Percentiles rank a stretch among this genome's conserved stretches.
phyloP scores from a whole-genome alignment of 37 sponge, comb jelly and placozoan species.

The Oopsacas minuta region DNA sequence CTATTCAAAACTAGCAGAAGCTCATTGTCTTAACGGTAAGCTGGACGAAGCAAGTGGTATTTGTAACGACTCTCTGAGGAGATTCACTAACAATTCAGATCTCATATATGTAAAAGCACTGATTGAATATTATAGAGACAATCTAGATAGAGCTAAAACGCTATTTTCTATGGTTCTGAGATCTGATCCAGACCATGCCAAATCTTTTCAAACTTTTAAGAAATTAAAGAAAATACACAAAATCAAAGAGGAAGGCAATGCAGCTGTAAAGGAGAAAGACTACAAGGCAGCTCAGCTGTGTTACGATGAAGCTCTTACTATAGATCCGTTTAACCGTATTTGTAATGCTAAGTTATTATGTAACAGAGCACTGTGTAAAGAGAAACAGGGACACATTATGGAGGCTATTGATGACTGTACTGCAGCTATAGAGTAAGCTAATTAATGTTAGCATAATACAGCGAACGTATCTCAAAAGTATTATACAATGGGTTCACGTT shows the following conservation, averaged over 20 bases:
- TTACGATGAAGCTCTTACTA: slow-evolving; percentile 70
- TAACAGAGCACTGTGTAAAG: slow-evolving; percentile 69
- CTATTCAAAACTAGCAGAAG: background rate
- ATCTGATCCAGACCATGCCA: slow-evolving; percentile 74
- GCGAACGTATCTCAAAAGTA: too few species aligned
- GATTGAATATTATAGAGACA: slow-evolving; percentile 33
- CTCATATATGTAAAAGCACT: slow-evolving; percentile 85
- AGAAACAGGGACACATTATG: slow-evolving; percentile 48
- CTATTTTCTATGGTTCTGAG: slow-evolving; percentile 57
- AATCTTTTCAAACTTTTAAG: slow-evolving; percentile 41
- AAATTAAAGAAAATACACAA: slow-evolving; percentile 49
- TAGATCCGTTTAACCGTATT: slow-evolving; percentile 63
- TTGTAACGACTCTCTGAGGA: slow-evolving; percentile 57
- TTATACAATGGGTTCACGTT: too few species aligned
- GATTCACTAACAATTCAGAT: slow-evolving; percentile 62
- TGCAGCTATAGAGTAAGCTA: slow-evolving; percentile 46
- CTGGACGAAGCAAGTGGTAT: slow-evolving; percentile 22
- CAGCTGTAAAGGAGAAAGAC: slow-evolving; percentile 34
- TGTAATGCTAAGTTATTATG: slow-evolving; percentile 89
- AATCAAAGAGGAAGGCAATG: slow-evolving; percentile 83
- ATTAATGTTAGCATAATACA: too few species aligned
- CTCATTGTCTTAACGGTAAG: background rate
- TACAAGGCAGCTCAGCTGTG: slow-evolving; percentile 45
- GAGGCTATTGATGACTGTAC: slow-evolving; percentile 67
- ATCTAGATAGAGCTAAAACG: slow-evolving; percentile 64